A percentile compares a stretch with the other conserved stretches of the same genome.
Conservation (phyloP, 2,113 vertebrate species). For the Sylvietta virens region DNA sequence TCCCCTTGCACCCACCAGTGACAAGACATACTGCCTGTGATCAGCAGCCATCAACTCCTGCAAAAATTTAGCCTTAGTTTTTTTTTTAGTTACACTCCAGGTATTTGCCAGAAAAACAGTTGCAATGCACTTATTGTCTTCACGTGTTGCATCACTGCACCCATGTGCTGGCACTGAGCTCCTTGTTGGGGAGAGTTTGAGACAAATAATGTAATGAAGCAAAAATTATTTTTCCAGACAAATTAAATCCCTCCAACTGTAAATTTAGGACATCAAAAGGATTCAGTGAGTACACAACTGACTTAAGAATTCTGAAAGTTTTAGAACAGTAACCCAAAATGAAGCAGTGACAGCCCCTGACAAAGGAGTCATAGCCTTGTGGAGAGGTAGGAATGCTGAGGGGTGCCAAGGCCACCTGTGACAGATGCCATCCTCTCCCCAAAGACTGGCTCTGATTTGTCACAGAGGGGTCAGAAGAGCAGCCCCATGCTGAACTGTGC, state of each 20-base stretch:
- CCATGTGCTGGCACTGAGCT: neutral
- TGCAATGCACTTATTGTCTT: neutral
- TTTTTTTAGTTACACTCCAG: neutral
- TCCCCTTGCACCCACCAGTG: neutral
- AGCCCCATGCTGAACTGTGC: neutral
- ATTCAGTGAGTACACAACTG: too few species aligned
- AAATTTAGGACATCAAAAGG: neutral
- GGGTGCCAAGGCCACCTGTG: neutral
- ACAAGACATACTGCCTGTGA: neutral
- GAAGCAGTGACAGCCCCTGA: neutral
- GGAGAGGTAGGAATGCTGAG: neutral
- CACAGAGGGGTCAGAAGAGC: neutral
- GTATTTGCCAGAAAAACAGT: neutral
- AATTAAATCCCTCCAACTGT: neutral
- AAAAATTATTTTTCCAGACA: neutral
- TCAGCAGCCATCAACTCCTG: neutral
- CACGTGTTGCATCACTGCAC: neutral
- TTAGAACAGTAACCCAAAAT: neutral
- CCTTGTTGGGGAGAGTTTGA: neutral
- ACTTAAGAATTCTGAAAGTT: neutral
- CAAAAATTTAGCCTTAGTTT: neutral
- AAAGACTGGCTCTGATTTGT: neutral
- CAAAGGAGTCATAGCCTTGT: neutral
- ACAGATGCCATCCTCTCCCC: neutral
- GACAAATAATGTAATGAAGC: neutral